Evolutionary conservation across 1,140 invertebrate species (phyloP).

Genomic region (Camponotus pennsylvanicus): DNA sequence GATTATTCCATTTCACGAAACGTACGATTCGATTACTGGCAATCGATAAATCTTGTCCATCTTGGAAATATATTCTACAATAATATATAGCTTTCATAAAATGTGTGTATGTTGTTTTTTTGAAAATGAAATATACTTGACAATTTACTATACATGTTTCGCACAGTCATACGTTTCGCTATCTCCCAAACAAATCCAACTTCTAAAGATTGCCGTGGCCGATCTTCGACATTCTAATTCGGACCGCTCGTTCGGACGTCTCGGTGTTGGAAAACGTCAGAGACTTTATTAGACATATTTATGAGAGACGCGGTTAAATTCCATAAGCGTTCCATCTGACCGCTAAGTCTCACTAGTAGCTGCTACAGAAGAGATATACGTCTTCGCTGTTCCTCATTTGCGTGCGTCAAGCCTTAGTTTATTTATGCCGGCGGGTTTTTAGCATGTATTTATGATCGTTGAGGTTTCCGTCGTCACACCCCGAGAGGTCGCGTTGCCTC

Average conservation of each 20-base stretch:
- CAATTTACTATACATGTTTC: background rate
- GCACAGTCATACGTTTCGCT: too few species aligned
- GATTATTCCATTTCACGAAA: slow-evolving; percentile 2
- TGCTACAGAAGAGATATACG: slow-evolving; percentile 18
- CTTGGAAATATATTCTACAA: background rate
- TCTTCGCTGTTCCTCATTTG: slow-evolving; percentile 67
- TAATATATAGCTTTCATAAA: background rate
- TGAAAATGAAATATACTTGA: background rate
- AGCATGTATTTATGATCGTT: slow-evolving; percentile 68
- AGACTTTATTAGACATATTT: slow-evolving; percentile 22
- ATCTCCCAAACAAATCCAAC: background rate
- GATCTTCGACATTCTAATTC: slow-evolving; percentile 6
- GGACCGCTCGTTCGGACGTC: background rate
- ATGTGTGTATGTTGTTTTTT: background rate
- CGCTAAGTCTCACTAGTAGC: slow-evolving; percentile 19
- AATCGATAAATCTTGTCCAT: background rate
- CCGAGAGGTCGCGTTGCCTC: slow-evolving; percentile 47
- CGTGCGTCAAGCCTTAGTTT: slow-evolving; percentile 63
- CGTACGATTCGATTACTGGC: background rate
- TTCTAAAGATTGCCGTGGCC: background rate
- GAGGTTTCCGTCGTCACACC: slow-evolving; percentile 67
- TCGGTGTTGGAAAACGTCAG: background rate
- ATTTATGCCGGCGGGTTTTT: slow-evolving; percentile 69
- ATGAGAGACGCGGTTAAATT: slow-evolving; percentile 18
- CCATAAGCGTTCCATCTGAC: slow-evolving; percentile 27